Evolutionary conservation across 2,113 vertebrate genomes (phyloP).

Genomic region (Macquaria ambigua): DNA sequence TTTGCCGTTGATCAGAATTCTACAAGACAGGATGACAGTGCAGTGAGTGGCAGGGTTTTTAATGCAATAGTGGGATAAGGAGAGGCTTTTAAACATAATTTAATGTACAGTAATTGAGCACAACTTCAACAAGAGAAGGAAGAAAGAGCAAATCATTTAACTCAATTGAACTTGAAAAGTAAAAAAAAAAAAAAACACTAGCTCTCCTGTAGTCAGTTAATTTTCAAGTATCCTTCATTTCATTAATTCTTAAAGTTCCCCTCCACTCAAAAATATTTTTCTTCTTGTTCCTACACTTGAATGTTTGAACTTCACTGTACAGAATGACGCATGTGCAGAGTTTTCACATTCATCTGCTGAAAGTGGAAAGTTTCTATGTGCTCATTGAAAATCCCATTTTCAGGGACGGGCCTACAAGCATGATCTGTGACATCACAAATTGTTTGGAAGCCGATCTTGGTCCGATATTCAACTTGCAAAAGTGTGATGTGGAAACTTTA

Average conservation of each 20-base stretch:
- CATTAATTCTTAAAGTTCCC: not conserved
- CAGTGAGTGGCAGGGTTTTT: not conserved
- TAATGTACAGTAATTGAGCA: not conserved
- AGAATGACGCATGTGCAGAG: too few relatives aligned
- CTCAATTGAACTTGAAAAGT: not conserved
- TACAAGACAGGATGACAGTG: not conserved
- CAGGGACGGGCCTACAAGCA: too few relatives aligned
- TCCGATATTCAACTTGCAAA: too few relatives aligned
- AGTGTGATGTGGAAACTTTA: too few relatives aligned
- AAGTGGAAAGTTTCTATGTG: too few relatives aligned
- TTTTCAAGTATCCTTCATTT: not conserved
- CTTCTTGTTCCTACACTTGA: too few relatives aligned
- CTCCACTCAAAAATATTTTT: too few relatives aligned
- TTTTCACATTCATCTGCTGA: too few relatives aligned
- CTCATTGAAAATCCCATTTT: too few relatives aligned
- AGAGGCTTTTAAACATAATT: not conserved
- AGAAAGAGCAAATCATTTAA: conserved; percentile 3
- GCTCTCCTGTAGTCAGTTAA: not conserved
- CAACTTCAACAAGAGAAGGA: not conserved
- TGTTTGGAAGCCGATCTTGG: too few relatives aligned
- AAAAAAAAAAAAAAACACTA: not conserved
- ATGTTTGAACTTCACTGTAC: too few relatives aligned
- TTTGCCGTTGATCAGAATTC: not conserved
- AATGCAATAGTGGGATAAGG: not conserved
- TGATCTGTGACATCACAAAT: too few relatives aligned